These are phyloP conservation scores for Himantopus leucocephalus DNA, from an alignment of 2,113 vertebrate genomes.

Conservation along the genomic window DNA sequence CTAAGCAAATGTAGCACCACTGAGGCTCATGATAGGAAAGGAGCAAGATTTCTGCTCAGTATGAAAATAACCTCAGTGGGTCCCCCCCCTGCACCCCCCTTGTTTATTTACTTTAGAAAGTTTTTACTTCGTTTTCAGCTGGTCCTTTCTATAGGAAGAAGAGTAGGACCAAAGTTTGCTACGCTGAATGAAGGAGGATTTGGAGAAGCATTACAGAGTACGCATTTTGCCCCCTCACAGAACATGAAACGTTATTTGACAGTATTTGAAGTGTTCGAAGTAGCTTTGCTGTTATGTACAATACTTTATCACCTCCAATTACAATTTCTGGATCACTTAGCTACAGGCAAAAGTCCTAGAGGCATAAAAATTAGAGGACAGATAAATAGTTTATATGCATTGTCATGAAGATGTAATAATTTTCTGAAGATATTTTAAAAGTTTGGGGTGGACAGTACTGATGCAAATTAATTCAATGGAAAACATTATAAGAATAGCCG, in stretches of 20 bases:
- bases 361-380: not conserved
- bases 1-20: not conserved
- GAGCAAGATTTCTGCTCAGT: not conserved
- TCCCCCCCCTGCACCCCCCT: not conserved
- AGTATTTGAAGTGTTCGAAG: not conserved
- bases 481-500: not conserved
- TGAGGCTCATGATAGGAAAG: not conserved
- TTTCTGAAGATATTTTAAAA: not conserved
- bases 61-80: not conserved
- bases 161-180: not conserved
- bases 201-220: not conserved
- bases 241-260: not conserved
- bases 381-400: not conserved
- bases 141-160: not conserved
- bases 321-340: not conserved
- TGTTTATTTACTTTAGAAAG: not conserved
- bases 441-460: not conserved
- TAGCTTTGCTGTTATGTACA: not conserved
- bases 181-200: not conserved
- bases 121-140: not conserved
- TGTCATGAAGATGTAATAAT: not conserved
- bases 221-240: not conserved
- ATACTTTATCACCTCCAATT: not conserved
- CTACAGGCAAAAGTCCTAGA: not conserved
- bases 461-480: not conserved